Conservation (phyloP, 2,888 invertebrate genomes). For the Ptilodon capucinus region DNA sequence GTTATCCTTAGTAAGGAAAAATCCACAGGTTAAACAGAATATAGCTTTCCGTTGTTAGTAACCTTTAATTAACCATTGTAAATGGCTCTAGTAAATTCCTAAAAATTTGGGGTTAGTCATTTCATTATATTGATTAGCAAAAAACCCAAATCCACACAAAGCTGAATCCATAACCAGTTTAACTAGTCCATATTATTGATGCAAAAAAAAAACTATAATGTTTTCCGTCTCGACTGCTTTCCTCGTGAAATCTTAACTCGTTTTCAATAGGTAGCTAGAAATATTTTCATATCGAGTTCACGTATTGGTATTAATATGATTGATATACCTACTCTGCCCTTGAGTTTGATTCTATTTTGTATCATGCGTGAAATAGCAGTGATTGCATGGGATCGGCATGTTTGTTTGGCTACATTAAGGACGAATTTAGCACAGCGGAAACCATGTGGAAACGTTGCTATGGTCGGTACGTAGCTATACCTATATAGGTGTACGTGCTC, state of each 20-base stretch:
- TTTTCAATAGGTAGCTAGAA: constrained; percentile 4
- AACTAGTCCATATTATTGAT: too few species aligned
- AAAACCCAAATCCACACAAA: too few species aligned
- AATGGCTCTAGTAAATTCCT: too few species aligned
- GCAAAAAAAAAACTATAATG: too few species aligned
- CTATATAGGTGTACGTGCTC: background rate
- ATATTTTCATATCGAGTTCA: constrained; percentile 24
- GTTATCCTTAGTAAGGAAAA: too few species aligned
- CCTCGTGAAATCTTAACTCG: background rate
- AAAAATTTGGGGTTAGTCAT: too few species aligned
- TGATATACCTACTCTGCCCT: constrained; percentile 25
- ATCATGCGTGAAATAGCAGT: constrained; percentile 52
- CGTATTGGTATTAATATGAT: constrained; percentile 34
- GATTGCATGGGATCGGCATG: constrained; percentile 46
- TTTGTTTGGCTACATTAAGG: constrained; percentile 33
- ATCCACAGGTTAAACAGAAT: too few species aligned
- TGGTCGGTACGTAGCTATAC: constrained; percentile 8
- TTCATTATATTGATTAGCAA: too few species aligned
- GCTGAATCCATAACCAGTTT: too few species aligned
- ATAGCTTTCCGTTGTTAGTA: too few species aligned
- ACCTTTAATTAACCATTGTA: too few species aligned
- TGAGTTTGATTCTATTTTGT: constrained; percentile 43
- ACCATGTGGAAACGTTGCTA: constrained; percentile 31
- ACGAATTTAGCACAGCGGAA: constrained; percentile 42
- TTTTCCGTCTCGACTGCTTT: background rate